Evolutionary conservation across 2,888 invertebrate genomes (phyloP).

Genomic region (Aethes cnicana): DNA sequence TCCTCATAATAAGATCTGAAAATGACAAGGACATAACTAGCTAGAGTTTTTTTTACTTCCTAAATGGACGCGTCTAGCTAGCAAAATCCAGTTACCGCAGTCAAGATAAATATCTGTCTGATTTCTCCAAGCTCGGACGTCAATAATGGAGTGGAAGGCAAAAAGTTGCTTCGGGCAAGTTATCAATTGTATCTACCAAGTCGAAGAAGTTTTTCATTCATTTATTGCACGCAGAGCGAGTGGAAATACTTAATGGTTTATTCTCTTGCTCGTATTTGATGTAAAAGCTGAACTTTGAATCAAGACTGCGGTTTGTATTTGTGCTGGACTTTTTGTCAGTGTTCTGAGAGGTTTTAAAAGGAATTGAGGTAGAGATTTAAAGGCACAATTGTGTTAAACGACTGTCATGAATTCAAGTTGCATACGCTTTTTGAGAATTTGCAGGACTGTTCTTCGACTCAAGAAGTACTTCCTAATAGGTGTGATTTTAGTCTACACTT

Average conservation of each 20-base stretch:
- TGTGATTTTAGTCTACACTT: too few relatives aligned
- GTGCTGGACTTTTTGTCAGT: conserved; percentile 56
- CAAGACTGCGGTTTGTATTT: conserved; percentile 56
- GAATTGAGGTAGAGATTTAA: conserved; percentile 43
- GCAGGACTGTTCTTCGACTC: background rate
- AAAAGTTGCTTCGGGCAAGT: conserved; percentile 69
- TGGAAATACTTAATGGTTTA: conserved; percentile 72
- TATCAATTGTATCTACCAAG: conserved; percentile 73
- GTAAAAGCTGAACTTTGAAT: conserved; percentile 63
- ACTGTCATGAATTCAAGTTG: background rate
- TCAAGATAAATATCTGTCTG: conserved; percentile 50
- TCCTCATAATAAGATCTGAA: too few relatives aligned
- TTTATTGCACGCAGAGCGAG: conserved; percentile 67
- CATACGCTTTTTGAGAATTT: background rate
- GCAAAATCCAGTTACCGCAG: conserved; percentile 35
- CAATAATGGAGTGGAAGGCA: conserved; percentile 67
- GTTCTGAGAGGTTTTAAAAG: conserved; percentile 49
- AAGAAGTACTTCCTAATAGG: too few relatives aligned
- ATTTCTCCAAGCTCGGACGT: conserved; percentile 52
- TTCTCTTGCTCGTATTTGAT: conserved; percentile 62
- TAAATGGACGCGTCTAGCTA: conserved; percentile 15
- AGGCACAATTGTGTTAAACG: conserved; percentile 8
- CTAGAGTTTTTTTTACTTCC: too few relatives aligned
- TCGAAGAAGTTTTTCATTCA: conserved; percentile 67
- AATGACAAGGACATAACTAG: too few relatives aligned